Evolutionary conservation across 2,113 vertebrate genomes (phyloP).

Genomic region (Solenodon paradoxus): DNA sequence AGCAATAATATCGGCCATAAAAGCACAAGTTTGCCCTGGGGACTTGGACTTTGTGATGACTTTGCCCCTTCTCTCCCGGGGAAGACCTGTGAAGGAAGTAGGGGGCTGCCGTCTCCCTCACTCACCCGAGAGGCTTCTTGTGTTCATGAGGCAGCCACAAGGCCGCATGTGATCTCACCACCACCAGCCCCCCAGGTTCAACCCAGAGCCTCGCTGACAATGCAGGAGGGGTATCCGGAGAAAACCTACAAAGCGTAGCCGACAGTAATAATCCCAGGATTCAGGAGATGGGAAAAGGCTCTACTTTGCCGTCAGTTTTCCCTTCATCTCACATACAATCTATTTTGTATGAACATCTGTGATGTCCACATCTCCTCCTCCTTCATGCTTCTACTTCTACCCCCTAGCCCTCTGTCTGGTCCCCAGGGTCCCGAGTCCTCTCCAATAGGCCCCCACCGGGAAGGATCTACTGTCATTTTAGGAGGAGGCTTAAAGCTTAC

Average conservation of each 20-base stretch:
- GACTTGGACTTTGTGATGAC: not conserved
- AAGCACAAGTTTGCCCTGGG: not conserved
- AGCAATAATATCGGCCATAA: not conserved
- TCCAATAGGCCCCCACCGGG: not conserved
- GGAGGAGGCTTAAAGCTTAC: not conserved
- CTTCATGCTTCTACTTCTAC: not conserved
- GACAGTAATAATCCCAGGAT: not conserved
- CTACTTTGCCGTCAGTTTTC: not conserved
- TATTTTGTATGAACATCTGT: not conserved
- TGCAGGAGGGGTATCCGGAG: not conserved
- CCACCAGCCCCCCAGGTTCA: not conserved
- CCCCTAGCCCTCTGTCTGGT: not conserved
- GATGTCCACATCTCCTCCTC: not conserved
- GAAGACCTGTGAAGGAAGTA: not conserved
- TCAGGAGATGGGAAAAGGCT: not conserved
- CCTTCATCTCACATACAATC: not conserved
- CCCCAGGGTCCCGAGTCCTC: not conserved
- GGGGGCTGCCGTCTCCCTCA: not conserved
- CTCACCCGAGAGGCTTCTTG: not conserved
- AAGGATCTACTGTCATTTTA: not conserved
- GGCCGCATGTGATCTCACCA: not conserved
- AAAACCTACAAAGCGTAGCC: not conserved
- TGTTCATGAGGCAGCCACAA: not conserved
- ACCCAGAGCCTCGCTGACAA: not conserved
- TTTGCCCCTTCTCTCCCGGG: not conserved